Evolutionary conservation across 2,797 vertebrate genomes (phyloP).

Genomic region (Enteromius unitaeniatus): DNA sequence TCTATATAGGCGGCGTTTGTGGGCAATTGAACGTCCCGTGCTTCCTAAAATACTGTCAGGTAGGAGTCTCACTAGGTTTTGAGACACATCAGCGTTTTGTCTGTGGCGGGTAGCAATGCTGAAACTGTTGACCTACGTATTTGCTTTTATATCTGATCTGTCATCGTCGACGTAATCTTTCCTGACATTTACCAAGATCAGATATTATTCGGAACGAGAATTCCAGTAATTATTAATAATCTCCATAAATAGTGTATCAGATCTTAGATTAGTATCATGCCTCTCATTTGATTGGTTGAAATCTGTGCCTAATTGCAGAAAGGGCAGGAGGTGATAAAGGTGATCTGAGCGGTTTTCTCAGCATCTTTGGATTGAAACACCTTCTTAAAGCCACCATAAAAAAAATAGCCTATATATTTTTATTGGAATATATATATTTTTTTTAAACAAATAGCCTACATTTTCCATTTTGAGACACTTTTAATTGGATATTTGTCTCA

Average conservation of each 20-base stretch:
- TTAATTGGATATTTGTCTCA: neutral
- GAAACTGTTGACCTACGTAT: constrained; percentile 7
- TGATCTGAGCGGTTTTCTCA: neutral
- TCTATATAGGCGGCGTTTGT: neutral
- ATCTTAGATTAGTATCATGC: neutral
- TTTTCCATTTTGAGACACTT: neutral
- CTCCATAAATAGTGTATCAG: neutral
- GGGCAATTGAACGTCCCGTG: neutral
- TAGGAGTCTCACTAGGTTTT: neutral
- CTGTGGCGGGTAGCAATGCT: neutral
- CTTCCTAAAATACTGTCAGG: neutral
- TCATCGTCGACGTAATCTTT: neutral
- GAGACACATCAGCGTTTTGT: neutral
- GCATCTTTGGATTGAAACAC: neutral
- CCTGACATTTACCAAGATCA: constrained; percentile 10
- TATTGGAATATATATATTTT: too few species aligned
- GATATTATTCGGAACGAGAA: neutral
- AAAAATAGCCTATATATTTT: neutral
- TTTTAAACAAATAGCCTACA: neutral
- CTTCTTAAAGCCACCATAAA: neutral
- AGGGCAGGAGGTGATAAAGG: constrained; percentile 10
- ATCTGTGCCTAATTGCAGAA: neutral
- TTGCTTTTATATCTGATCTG: constrained; percentile 28
- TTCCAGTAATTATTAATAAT: neutral
- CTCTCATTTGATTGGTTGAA: constrained; percentile 12